Conservation (phyloP, 2,797 vertebrate genomes). For the Balearica regulorum region DNA sequence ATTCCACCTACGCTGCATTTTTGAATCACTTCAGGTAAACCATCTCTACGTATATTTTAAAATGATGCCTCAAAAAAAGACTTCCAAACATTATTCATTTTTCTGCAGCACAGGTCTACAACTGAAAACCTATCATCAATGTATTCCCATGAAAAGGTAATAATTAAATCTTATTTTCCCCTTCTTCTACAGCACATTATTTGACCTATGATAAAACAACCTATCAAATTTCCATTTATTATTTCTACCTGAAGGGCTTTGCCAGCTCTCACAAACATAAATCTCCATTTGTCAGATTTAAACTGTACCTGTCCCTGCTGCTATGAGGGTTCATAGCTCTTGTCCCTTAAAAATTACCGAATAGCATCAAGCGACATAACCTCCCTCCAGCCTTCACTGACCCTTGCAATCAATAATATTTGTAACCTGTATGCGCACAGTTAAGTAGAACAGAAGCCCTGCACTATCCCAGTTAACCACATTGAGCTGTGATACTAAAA, state of each 20-base stretch:
- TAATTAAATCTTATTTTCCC: constrained; percentile 73
- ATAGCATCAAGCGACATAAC: constrained; percentile 55
- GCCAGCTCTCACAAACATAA: constrained; percentile 69
- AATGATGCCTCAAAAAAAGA: constrained; percentile 49
- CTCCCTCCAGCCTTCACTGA: constrained; percentile 54
- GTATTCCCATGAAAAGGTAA: constrained; percentile 72
- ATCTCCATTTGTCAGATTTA: constrained; percentile 76
- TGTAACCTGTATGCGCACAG: constrained; percentile 62
- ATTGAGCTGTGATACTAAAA: constrained; percentile 67
- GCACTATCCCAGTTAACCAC: constrained; percentile 70
- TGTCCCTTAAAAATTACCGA: constrained; percentile 66
- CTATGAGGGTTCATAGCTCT: constrained; percentile 63
- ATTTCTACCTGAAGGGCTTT: constrained; percentile 74
- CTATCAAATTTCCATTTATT: constrained; percentile 77
- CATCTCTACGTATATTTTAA: constrained; percentile 46
- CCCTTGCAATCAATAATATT: constrained; percentile 73
- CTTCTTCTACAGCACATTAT: constrained; percentile 62
- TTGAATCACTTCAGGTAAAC: constrained; percentile 61
- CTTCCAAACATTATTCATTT: constrained; percentile 58
- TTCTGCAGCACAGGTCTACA: constrained; percentile 59
- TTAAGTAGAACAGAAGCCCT: constrained; percentile 65
- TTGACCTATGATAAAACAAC: constrained; percentile 76
- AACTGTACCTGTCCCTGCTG: constrained; percentile 65
- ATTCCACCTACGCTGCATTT: constrained; percentile 30
- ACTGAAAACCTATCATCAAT: constrained; percentile 76